phyloP scores from a whole-genome alignment of 1,140 invertebrate species.

The Brachionus rotundiformis region DNA sequence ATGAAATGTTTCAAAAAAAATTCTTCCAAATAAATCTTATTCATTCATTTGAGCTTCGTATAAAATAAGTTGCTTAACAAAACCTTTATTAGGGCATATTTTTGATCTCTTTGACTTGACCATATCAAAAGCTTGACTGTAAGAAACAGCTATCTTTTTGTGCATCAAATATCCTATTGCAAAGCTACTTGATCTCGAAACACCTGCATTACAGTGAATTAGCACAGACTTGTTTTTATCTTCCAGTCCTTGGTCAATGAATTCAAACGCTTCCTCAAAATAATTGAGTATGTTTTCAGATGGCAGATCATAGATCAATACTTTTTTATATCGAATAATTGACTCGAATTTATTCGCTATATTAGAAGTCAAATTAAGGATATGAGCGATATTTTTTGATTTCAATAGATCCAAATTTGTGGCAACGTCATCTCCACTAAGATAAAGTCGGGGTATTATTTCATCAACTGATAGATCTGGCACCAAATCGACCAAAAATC shows the following conservation, averaged over 20 bases:
- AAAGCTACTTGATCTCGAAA: constrained; percentile 59
- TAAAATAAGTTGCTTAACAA: constrained; percentile 54
- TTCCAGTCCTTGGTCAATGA: neutral
- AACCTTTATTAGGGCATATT: constrained; percentile 54
- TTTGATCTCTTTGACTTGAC: constrained; percentile 52
- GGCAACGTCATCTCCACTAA: constrained; percentile 24
- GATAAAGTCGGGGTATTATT: neutral
- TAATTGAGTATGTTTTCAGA: neutral
- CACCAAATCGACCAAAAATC: constrained; percentile 25
- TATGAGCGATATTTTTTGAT: constrained; percentile 33
- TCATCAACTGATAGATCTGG: constrained; percentile 16
- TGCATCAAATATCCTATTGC: constrained; percentile 60
- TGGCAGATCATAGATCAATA: constrained; percentile 23
- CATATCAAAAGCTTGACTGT: constrained; percentile 53
- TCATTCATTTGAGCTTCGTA: constrained; percentile 4
- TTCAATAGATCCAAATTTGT: constrained; percentile 19
- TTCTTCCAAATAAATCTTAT: neutral
- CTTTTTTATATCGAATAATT: neutral
- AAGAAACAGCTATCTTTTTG: neutral
- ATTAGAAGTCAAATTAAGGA: constrained; percentile 20
- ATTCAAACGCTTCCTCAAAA: constrained; percentile 16
- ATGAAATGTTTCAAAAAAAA: constrained; percentile 44
- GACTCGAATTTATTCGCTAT: neutral
- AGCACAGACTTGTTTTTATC: constrained; percentile 54
- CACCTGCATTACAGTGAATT: constrained; percentile 61